These are phyloP conservation scores for Heliothis peltigera DNA, from an alignment of 2,888 invertebrate genomes.

Conservation along the genomic window DNA sequence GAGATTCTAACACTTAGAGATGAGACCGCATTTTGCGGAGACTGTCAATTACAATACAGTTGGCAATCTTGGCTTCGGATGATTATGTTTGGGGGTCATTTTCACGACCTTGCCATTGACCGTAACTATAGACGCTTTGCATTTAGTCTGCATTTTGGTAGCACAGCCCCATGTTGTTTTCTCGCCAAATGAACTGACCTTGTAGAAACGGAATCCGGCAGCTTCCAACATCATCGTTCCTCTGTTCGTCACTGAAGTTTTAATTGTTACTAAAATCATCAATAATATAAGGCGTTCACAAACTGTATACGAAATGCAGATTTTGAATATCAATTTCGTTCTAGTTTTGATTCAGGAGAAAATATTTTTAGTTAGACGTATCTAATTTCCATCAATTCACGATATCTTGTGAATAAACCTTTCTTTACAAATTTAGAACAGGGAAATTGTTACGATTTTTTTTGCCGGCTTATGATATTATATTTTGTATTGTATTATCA, in stretches of 20 bases:
- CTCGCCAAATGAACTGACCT: constrained; percentile 51
- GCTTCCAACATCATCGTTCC: constrained; percentile 62
- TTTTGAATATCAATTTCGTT: too few species aligned
- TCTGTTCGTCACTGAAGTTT: constrained; percentile 51
- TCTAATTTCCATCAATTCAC: too few species aligned
- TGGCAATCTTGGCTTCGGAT: constrained; percentile 5
- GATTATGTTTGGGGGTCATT: constrained; percentile 42
- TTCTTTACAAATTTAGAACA: neutral
- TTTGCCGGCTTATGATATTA: too few species aligned
- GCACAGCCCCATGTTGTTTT: constrained; percentile 68
- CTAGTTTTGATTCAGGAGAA: too few species aligned
- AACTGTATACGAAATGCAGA: too few species aligned
- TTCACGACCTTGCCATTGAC: constrained; percentile 48
- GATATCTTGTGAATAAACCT: neutral
- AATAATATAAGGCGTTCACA: too few species aligned
- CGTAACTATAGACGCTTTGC: constrained; percentile 67
- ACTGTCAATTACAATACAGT: neutral
- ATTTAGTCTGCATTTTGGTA: constrained; percentile 59
- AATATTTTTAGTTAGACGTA: too few species aligned
- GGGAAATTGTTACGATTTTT: too few species aligned
- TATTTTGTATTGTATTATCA: too few species aligned
- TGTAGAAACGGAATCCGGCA: constrained; percentile 63
- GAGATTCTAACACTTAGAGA: too few species aligned
- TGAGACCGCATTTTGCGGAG: neutral
- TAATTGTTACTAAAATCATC: constrained; percentile 52